phyloP scores from a whole-genome alignment of 2,797 vertebrate species.

The Cetoscarus ocellatus region DNA sequence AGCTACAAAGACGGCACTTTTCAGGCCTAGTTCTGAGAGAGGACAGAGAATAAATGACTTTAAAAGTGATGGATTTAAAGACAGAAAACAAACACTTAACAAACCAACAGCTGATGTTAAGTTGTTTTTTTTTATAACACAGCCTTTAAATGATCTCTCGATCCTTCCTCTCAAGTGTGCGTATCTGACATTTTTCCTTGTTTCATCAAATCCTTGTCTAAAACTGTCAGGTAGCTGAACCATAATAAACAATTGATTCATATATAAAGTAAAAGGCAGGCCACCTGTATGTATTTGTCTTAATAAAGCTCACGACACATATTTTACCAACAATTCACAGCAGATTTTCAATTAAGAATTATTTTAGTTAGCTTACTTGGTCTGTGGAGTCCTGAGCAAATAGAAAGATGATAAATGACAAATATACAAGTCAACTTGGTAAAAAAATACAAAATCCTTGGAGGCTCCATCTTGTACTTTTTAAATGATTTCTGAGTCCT shows the following conservation, averaged over 20 bases:
- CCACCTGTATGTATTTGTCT: no score
- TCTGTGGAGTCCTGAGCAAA: constrained; percentile 5
- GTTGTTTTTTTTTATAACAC: no score
- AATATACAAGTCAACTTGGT: constrained; percentile 36
- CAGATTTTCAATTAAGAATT: background rate
- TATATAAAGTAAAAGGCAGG: no score
- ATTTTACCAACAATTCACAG: no score
- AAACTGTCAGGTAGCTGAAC: no score
- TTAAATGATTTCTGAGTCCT: accelerated
- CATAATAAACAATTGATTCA: no score
- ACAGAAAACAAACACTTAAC: background rate
- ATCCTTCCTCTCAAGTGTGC: background rate
- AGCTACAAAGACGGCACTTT: constrained; percentile 61
- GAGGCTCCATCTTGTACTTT: constrained; percentile 35
- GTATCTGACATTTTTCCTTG: no score
- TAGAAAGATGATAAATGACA: constrained; percentile 26
- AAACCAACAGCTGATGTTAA: no score
- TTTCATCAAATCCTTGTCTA: no score
- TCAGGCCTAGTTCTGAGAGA: constrained; percentile 47
- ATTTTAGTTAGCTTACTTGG: constrained; percentile 60
- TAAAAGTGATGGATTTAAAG: background rate
- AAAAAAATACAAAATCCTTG: background rate
- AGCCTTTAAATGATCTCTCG: no score
- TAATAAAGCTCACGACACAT: no score
- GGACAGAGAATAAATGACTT: background rate